These are phyloP conservation scores for Drosophila infuscata DNA, from an alignment of 2,888 invertebrate species.

Conservation along the genomic window DNA sequence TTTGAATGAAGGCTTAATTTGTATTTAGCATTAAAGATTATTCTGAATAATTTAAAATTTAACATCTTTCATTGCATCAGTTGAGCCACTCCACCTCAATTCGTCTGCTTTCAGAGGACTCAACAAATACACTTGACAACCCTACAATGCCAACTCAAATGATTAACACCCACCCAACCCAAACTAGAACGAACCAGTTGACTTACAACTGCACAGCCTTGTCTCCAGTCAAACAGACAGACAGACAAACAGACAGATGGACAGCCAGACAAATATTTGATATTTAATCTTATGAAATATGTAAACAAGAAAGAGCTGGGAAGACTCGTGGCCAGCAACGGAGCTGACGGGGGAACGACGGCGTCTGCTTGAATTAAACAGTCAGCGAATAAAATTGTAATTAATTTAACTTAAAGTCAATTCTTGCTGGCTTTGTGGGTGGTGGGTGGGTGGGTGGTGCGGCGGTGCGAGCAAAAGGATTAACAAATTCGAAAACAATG, in stretches of 20 bases:
- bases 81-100: slow-evolving; percentile 1
- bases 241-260: slow-evolving; percentile 40
- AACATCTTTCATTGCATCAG: background rate
- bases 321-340: slow-evolving; percentile 5
- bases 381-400: slow-evolving; percentile 73
- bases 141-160: slow-evolving; percentile 24
- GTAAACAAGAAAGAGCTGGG: slow-evolving; percentile 50
- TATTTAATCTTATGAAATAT: slow-evolving; percentile 74
- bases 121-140: slow-evolving; percentile 55
- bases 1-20: slow-evolving; percentile 1
- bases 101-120: slow-evolving; percentile 31
- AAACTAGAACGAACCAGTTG: slow-evolving; percentile 32
- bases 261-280: slow-evolving; percentile 71
- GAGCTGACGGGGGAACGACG: background rate
- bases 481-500: slow-evolving; percentile 68
- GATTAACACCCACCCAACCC: slow-evolving; percentile 31
- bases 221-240: slow-evolving; percentile 50
- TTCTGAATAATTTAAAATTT: slow-evolving; percentile 6
- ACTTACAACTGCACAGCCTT: slow-evolving; percentile 69
- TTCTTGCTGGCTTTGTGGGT: slow-evolving; percentile 19
- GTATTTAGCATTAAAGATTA: slow-evolving; percentile 4
- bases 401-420: slow-evolving; percentile 79
- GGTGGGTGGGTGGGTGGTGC: background rate
- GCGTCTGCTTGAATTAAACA: slow-evolving; percentile 50
- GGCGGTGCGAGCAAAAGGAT: slow-evolving; percentile 55